phyloP scores from a whole-genome alignment of 2,113 vertebrate species.

The Geothlypis trichas region DNA sequence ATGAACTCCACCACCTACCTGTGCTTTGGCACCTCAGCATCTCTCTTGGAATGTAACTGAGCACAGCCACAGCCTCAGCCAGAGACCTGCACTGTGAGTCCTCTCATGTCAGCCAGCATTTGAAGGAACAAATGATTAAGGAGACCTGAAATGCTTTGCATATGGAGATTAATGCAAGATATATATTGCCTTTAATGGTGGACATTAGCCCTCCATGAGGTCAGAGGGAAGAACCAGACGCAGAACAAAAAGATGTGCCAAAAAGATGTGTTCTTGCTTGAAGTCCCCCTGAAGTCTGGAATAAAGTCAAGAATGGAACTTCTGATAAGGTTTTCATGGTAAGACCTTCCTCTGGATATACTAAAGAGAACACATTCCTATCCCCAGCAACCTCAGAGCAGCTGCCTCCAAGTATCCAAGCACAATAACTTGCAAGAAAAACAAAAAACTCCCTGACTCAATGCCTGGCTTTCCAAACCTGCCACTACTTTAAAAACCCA shows the following conservation, averaged over 20 bases:
- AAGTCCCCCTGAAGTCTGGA: neutral
- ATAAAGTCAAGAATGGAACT: neutral
- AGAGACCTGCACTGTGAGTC: neutral
- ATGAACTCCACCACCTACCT: neutral
- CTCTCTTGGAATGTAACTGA: neutral
- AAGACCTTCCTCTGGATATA: neutral
- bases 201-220: neutral
- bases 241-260: neutral
- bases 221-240: neutral
- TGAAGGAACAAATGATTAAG: neutral
- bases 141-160: neutral
- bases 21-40: neutral
- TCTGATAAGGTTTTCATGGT: neutral
- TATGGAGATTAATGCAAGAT: neutral
- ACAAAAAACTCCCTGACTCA: neutral
- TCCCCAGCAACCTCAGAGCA: neutral
- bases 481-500: neutral
- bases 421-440: neutral
- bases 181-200: neutral
- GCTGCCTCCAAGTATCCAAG: neutral
- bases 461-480: neutral
- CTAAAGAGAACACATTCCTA: neutral
- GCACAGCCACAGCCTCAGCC: neutral
- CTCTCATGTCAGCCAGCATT: neutral
- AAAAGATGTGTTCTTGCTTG: neutral